A percentile compares a stretch with the other conserved stretches of the same genome.
These are phyloP conservation scores for Stigmatopora nigra DNA, from an alignment of 2,113 vertebrate genomes.

Conservation along the genomic window DNA sequence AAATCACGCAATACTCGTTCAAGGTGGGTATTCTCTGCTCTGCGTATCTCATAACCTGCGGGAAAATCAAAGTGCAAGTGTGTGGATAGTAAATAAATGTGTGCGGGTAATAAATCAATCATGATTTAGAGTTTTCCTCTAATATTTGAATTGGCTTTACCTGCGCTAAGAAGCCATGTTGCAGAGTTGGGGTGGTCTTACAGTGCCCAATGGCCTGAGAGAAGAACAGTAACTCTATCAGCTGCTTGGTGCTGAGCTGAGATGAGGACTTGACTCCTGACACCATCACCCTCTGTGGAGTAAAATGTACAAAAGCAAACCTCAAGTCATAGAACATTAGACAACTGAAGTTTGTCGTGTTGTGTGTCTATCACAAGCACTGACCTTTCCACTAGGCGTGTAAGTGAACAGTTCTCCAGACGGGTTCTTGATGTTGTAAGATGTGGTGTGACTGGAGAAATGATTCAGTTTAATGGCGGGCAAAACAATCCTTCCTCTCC, in stretches of 20 bases:
- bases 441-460: conserved; percentile 77
- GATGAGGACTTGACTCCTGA: conserved; percentile 62
- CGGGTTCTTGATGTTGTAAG: conserved; percentile 83
- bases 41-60: conserved; percentile 92
- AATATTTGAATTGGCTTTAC: conserved; percentile 51
- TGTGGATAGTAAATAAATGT: no score
- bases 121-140: neutral
- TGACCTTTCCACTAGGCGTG: conserved; percentile 79
- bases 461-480: conserved; percentile 75
- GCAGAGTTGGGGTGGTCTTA: conserved; percentile 82
- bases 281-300: conserved; percentile 60
- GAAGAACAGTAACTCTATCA: conserved; percentile 67
- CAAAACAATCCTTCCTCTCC: conserved; percentile 73
- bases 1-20: conserved; percentile 94
- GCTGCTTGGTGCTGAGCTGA: conserved; percentile 70
- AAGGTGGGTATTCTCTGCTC: conserved; percentile 89
- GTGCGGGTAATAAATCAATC: no score
- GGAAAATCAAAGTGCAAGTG: neutral
- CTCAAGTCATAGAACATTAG: neutral
- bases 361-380: no score
- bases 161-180: conserved; percentile 93
- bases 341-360: no score
- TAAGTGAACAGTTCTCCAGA: conserved; percentile 81
- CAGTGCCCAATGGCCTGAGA: conserved; percentile 82
- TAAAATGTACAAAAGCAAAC: conserved; percentile 1